These are phyloP conservation scores for Mellivora capensis DNA, from an alignment of 2,113 vertebrate genomes.

Conservation along the genomic window DNA sequence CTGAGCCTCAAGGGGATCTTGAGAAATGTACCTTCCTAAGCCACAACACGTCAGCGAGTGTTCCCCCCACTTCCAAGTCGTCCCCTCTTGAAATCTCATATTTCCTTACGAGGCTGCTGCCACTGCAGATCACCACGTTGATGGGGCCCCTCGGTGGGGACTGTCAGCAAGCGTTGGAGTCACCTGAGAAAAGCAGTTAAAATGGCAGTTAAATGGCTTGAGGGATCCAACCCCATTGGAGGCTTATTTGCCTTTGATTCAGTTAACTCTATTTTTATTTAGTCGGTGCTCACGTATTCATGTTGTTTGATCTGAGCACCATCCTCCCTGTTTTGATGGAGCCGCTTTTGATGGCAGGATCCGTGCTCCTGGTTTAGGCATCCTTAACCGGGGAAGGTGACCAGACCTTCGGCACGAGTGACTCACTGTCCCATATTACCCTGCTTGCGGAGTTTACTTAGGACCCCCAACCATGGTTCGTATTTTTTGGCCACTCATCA, in stretches of 20 bases:
- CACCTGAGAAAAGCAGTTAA: conserved; percentile 30
- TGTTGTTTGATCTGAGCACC: not conserved
- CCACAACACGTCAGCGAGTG: not conserved
- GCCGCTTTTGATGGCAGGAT: not conserved
- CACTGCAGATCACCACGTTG: not conserved
- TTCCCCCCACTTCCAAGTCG: not conserved
- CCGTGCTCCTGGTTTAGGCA: not conserved
- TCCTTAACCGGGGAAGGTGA: not conserved
- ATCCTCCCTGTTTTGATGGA: not conserved
- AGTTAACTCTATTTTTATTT: conserved; percentile 29
- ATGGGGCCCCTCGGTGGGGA: conserved; percentile 15
- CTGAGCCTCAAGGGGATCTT: not conserved
- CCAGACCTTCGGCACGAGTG: not conserved
- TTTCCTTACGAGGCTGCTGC: not conserved
- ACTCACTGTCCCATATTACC: not conserved
- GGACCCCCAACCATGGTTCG: not conserved
- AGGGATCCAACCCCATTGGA: not conserved
- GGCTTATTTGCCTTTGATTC: conserved; percentile 47
- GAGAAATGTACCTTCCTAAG: conserved; percentile 6
- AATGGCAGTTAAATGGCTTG: not conserved
- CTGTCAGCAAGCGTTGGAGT: not conserved
- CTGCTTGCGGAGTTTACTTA: not conserved
- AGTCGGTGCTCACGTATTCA: not conserved
- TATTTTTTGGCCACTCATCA: conserved; percentile 20
- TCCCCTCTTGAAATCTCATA: not conserved